These are phyloP conservation scores for Sericinus montela DNA, from an alignment of 2,888 invertebrate genomes.

Conservation along the genomic window DNA sequence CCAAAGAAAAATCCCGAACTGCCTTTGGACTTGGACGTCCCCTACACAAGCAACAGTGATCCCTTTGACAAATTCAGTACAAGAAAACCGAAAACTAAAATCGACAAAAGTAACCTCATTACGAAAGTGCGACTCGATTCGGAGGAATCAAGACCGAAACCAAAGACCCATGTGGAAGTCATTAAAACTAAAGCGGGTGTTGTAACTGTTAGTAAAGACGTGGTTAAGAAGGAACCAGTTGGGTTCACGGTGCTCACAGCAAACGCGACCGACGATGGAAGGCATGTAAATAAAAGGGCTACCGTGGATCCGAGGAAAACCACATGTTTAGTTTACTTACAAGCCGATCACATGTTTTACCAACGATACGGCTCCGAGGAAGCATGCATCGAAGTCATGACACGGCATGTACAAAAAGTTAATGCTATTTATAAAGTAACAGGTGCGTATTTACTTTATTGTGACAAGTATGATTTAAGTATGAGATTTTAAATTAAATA, in stretches of 20 bases:
- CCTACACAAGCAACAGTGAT: conserved; percentile 81
- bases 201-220: conserved; percentile 81
- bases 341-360: conserved; percentile 98
- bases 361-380: conserved; percentile 96
- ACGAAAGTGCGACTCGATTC: conserved; percentile 74
- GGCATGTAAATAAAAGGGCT: conserved; percentile 83
- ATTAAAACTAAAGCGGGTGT: conserved; percentile 83
- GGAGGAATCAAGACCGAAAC: conserved; percentile 79
- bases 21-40: conserved; percentile 82
- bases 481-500: no score
- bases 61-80: conserved; percentile 68
- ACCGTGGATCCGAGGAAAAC: conserved; percentile 92
- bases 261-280: conserved; percentile 74
- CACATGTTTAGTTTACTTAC: conserved; percentile 96
- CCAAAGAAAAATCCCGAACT: conserved; percentile 81
- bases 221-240: conserved; percentile 79
- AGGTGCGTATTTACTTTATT: conserved; percentile 70
- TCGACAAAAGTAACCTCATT: conserved; percentile 74
- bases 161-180: conserved; percentile 83
- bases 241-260: conserved; percentile 68
- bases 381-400: conserved; percentile 97
- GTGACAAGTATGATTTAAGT: not conserved
- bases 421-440: conserved; percentile 93
- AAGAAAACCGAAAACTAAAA: conserved; percentile 73
- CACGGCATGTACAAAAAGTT: conserved; percentile 95